Conservation (phyloP, 2,888 invertebrate genomes). For the Euclidia mi region DNA sequence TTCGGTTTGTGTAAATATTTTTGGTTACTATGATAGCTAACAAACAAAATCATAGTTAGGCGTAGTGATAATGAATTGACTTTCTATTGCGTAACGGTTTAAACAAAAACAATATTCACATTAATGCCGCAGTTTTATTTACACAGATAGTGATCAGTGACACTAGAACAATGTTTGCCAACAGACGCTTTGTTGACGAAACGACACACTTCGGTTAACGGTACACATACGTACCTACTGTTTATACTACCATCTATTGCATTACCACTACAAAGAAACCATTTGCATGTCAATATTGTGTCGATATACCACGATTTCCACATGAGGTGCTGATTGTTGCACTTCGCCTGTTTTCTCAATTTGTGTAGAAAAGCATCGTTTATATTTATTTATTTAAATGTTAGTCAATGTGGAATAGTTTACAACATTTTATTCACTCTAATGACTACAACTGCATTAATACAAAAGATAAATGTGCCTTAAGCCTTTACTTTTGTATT, state of each 20-base stretch:
- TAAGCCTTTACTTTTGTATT: too few relatives aligned
- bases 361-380: conserved; percentile 28
- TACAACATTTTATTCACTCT: not conserved
- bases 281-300: conserved; percentile 72
- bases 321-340: conserved; percentile 50
- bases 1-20: too few relatives aligned
- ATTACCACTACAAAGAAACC: conserved; percentile 67
- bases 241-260: conserved; percentile 66
- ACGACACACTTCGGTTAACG: conserved; percentile 70
- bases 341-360: conserved; percentile 46
- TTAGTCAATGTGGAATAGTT: conserved; percentile 9
- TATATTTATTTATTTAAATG: conserved; percentile 32
- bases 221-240: conserved; percentile 60
- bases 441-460: not conserved
- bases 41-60: not conserved
- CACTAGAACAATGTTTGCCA: conserved; percentile 61
- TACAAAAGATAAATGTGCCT: not conserved
- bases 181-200: conserved; percentile 65
- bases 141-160: conserved; percentile 53
- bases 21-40: too few relatives aligned
- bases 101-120: conserved; percentile 36
- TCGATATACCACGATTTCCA: conserved; percentile 60
- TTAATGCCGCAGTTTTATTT: conserved; percentile 47
- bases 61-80: conserved; percentile 21
- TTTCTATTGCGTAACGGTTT: conserved; percentile 26